These are phyloP conservation scores for Onychomys torridus DNA, from an alignment of 2,797 vertebrate genomes.

Conservation along the genomic window DNA sequence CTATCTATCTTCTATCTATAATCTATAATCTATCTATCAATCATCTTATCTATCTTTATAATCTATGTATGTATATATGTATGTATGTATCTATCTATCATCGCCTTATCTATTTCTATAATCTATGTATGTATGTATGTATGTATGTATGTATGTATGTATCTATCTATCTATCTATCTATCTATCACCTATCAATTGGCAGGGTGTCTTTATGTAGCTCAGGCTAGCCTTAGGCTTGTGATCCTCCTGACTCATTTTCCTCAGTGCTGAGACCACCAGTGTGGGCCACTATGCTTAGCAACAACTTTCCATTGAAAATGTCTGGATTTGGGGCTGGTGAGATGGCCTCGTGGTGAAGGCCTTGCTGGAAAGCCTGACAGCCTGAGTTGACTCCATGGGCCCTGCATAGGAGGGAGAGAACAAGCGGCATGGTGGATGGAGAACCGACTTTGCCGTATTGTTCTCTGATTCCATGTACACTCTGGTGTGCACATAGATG, in stretches of 20 bases:
- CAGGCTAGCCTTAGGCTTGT: neutral
- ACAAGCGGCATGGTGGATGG: rapidly evolving
- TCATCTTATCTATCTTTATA: neutral
- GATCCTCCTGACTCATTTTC: neutral
- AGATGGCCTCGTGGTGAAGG: neutral
- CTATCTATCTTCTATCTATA: neutral
- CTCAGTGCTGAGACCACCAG: neutral
- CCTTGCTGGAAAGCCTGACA: no score
- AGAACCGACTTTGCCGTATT: neutral
- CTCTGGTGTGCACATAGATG: neutral
- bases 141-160: no score
- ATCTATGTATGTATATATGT: neutral
- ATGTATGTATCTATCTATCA: no score
- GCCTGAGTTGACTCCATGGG: neutral
- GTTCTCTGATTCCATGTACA: neutral
- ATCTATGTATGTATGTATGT: neutral
- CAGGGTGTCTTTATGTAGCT: neutral
- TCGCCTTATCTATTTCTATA: neutral
- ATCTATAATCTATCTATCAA: neutral
- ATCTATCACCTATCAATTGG: neutral
- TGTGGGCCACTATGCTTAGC: neutral
- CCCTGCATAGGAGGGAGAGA: neutral
- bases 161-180: neutral
- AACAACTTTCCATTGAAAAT: neutral
- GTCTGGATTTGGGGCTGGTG: neutral